Conservation (phyloP, 2,888 invertebrate species). For the Pegoplata infirma region DNA sequence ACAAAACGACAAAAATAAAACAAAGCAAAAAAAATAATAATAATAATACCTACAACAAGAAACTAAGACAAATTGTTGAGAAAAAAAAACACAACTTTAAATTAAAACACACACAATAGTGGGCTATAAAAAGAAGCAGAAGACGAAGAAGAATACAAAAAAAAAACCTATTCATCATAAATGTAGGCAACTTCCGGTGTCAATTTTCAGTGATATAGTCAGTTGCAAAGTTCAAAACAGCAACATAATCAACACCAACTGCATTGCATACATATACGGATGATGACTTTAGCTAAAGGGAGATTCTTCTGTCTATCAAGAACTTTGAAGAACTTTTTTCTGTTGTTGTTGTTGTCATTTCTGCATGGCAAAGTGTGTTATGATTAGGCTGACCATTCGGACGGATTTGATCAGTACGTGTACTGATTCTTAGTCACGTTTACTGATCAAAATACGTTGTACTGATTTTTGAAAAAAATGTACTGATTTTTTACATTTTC, state of each 20-base stretch:
- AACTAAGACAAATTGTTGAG: conserved; percentile 38
- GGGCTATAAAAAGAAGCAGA: conserved; percentile 3
- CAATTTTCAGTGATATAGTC: conserved; percentile 50
- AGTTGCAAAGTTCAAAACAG: conserved; percentile 45
- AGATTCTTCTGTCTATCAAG: not conserved
- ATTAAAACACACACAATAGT: conserved; percentile 34
- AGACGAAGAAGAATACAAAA: conserved; percentile 7
- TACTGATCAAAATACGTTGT: no score
- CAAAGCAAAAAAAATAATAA: no score
- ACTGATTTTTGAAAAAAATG: no score
- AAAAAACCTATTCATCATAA: conserved; percentile 51
- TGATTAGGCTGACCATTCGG: no score
- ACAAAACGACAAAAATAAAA: conserved; percentile 5
- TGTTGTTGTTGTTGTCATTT: not conserved
- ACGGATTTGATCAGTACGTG: no score
- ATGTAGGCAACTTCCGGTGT: conserved; percentile 62
- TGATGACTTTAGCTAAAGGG: not conserved
- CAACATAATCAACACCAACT: conserved; percentile 1
- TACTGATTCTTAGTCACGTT: no score
- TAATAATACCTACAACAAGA: conserved; percentile 13
- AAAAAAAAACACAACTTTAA: conserved; percentile 33
- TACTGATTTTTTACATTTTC: no score
- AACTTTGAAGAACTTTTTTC: not conserved
- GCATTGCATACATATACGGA: not conserved
- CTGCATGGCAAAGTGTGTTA: not conserved